Conservation (phyloP, 2,888 invertebrate genomes). For the Dendrolimus pini region DNA sequence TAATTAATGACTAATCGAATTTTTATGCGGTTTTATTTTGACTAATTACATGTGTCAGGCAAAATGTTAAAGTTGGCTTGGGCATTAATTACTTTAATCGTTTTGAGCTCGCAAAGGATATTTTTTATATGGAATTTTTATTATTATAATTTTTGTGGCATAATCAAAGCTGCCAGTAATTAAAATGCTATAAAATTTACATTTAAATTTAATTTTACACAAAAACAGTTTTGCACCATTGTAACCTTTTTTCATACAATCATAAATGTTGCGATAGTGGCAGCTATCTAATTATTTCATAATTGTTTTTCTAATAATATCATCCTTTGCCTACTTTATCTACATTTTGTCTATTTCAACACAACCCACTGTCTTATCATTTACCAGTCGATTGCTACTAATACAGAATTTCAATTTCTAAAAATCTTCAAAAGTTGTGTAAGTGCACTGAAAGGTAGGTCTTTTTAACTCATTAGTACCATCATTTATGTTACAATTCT, state of each 20-base stretch:
- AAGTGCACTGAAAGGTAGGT: too few species aligned
- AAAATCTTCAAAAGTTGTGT: too few species aligned
- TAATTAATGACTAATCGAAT: neutral
- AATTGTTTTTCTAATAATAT: neutral
- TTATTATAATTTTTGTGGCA: neutral
- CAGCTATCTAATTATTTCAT: neutral
- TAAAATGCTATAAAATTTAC: neutral
- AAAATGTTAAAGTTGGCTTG: neutral
- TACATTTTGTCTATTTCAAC: too few species aligned
- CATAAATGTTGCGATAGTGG: neutral
- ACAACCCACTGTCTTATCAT: too few species aligned
- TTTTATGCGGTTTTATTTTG: neutral
- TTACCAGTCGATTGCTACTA: too few species aligned
- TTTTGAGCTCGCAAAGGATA: neutral
- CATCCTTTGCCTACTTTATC: too few species aligned
- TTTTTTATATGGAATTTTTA: neutral
- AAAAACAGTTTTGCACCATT: too few species aligned
- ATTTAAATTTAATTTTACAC: neutral
- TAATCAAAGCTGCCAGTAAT: neutral
- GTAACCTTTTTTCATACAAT: neutral
- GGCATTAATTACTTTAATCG: neutral
- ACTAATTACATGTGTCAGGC: neutral
- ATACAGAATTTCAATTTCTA: too few species aligned
- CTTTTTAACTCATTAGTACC: too few species aligned
- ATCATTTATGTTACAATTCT: too few species aligned